These are phyloP conservation scores for Centrocercus urophasianus DNA, from an alignment of 2,113 vertebrate genomes.

Conservation along the genomic window DNA sequence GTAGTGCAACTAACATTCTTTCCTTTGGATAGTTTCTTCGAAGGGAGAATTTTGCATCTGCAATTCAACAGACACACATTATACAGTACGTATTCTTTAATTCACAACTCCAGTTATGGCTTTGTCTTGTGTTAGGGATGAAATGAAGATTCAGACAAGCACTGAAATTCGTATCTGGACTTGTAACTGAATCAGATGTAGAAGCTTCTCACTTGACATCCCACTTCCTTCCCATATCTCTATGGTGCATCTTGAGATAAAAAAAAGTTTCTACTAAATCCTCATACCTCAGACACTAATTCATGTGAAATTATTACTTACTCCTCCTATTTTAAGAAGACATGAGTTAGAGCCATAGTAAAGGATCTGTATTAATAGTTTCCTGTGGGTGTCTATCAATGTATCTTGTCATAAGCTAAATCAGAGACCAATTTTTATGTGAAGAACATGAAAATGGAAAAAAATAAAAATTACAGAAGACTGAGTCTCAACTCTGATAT, in stretches of 20 bases:
- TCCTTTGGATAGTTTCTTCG: not conserved
- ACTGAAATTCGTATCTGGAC: not conserved
- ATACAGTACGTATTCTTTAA: not conserved
- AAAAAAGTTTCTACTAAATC: not conserved
- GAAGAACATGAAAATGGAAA: slow-evolving; percentile 22
- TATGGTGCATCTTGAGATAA: not conserved
- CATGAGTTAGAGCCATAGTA: not conserved
- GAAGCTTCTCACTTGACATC: not conserved
- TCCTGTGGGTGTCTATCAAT: slow-evolving; percentile 31
- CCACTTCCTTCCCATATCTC: slow-evolving; percentile 12
- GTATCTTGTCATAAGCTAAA: slow-evolving; percentile 23
- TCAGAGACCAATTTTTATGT: not conserved
- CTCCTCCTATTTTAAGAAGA: not conserved
- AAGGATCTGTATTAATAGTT: slow-evolving; percentile 9
- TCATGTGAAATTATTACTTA: not conserved
- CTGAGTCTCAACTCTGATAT: not conserved
- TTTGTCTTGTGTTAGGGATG: not conserved
- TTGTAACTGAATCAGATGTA: not conserved
- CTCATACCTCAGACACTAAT: not conserved
- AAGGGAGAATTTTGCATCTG: not conserved
- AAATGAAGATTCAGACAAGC: not conserved
- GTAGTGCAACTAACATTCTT: slow-evolving; percentile 4
- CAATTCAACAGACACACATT: not conserved
- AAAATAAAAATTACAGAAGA: not conserved
- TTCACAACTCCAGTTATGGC: not conserved